Evolutionary conservation across 1,140 invertebrate genomes (phyloP).

Genomic region (Leptopilina clavipes): DNA sequence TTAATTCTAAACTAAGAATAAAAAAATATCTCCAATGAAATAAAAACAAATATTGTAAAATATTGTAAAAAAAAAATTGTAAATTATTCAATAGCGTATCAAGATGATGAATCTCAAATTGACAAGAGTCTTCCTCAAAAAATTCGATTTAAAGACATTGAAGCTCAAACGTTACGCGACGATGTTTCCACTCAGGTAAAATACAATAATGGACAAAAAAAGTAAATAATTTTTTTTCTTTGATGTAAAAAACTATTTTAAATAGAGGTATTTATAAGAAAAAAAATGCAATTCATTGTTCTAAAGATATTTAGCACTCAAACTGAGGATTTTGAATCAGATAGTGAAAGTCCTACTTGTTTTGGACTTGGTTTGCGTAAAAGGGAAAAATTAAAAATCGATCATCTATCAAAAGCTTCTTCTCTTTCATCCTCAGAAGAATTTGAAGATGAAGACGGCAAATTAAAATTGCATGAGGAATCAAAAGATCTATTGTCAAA

Average conservation of each 20-base stretch:
- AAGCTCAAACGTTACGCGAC: slow-evolving; percentile 66
- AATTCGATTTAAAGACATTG: slow-evolving; percentile 64
- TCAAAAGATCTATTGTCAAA: background rate
- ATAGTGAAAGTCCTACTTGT: slow-evolving; percentile 50
- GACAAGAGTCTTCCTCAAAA: slow-evolving; percentile 31
- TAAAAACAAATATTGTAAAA: background rate
- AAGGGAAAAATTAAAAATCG: slow-evolving; percentile 43
- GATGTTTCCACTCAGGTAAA: slow-evolving; percentile 70
- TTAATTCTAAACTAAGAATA: background rate
- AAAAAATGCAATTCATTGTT: slow-evolving; percentile 25
- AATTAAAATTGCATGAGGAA: slow-evolving; percentile 24
- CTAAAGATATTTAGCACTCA: slow-evolving; percentile 63
- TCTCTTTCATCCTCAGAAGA: slow-evolving; percentile 38
- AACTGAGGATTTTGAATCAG: slow-evolving; percentile 48
- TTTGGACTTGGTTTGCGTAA: slow-evolving; percentile 57
- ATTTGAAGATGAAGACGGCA: slow-evolving; percentile 40
- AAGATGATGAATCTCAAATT: slow-evolving; percentile 52
- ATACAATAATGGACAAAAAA: too few relatives aligned
- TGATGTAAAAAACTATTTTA: too few relatives aligned
- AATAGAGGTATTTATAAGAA: too few relatives aligned
- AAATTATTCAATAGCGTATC: slow-evolving; percentile 47
- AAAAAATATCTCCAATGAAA: background rate
- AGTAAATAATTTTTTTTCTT: too few relatives aligned
- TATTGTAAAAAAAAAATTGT: background rate
- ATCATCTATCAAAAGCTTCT: slow-evolving; percentile 28